Conservation (phyloP, 2,113 vertebrate genomes). For the Triplophysa tibetana region DNA sequence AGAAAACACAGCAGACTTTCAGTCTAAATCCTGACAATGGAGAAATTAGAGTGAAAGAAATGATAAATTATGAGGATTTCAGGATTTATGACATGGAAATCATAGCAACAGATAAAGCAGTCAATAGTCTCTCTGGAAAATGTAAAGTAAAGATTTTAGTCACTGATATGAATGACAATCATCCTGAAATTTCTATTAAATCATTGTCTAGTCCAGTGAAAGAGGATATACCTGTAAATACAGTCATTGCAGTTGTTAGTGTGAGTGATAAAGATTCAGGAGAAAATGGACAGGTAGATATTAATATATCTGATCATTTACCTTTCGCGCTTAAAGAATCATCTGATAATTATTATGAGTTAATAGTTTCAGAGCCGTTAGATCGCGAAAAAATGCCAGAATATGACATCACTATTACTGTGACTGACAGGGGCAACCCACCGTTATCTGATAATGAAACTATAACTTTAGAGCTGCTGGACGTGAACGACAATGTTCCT, state of each 20-base stretch:
- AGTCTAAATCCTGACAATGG: slow-evolving; percentile 64
- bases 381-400: slow-evolving; percentile 56
- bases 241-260: slow-evolving; percentile 55
- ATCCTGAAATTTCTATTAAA: slow-evolving; percentile 46
- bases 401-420: slow-evolving; percentile 59
- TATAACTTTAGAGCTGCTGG: slow-evolving; percentile 53
- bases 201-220: slow-evolving; percentile 46
- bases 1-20: slow-evolving; percentile 59
- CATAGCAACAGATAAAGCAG: slow-evolving; percentile 63
- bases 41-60: slow-evolving; percentile 68
- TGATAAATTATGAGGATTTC: slow-evolving; percentile 67
- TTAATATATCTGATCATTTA: slow-evolving; percentile 50
- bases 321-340: slow-evolving; percentile 48
- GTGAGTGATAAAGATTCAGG: slow-evolving; percentile 61
- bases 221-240: slow-evolving; percentile 48
- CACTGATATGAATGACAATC: slow-evolving; percentile 54
- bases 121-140: slow-evolving; percentile 23
- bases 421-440: slow-evolving; percentile 57
- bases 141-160: slow-evolving; percentile 50
- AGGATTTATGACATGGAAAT: slow-evolving; percentile 66
- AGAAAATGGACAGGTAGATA: slow-evolving; percentile 67
- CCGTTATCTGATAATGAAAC: slow-evolving; percentile 59
- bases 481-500: slow-evolving; percentile 55
- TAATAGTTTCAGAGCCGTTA: slow-evolving; percentile 55
- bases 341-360: slow-evolving; percentile 55